Evolutionary conservation across 2,797 vertebrate genomes (phyloP), one percentile per base, ranked within the genome.

Genomic region (Danio jaintianensis): DNA sequence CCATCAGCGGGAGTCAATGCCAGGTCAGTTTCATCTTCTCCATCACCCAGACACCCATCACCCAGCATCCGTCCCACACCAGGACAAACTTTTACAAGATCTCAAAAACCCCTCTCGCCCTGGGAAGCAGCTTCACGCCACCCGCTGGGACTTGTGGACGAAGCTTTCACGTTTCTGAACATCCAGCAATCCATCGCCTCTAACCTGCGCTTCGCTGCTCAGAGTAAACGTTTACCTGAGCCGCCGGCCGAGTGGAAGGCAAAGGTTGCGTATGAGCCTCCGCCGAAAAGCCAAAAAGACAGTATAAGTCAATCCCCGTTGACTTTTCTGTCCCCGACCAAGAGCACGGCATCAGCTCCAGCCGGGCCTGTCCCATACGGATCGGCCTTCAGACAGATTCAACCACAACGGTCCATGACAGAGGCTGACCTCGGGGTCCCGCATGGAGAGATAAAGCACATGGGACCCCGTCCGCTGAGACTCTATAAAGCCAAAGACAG

Each of bases 91-190:
- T 29, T 29, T 29, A 29, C 29, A 29, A 29, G 29, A 11, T 52
- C 90, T 55, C 86, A 82, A 85, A 97, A 95, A 90, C 93, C 92
- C 63, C 91, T 87, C 6, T 94, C 95, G 2, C 97, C 97, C 36
- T 98, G 97, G 97, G 96, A 98, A 90, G 97, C 97, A 0, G 97
- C 97, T 0, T 93, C 96, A 18, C 94, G 91, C 36, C 96, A 96
- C 83, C 96, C 97, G 9, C 88, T 97, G 10, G 97, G 97, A 59
- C 90, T 97, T 5, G 95, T 97, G 85, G 97, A 99, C 83, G 97
- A 97, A 75, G 96, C 96, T 42, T 98, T 98, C 72, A 74, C 84
- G 53, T 89, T 91, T 80, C 95, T 95, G 84, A 92, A 85, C 82
- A 93, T 97, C 78, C 94, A 96, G 86, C 95, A 97, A 79, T 94